These are phyloP conservation scores for Enchytraeus crypticus DNA, from an alignment of 2,888 invertebrate genomes.

Conservation along the genomic window DNA sequence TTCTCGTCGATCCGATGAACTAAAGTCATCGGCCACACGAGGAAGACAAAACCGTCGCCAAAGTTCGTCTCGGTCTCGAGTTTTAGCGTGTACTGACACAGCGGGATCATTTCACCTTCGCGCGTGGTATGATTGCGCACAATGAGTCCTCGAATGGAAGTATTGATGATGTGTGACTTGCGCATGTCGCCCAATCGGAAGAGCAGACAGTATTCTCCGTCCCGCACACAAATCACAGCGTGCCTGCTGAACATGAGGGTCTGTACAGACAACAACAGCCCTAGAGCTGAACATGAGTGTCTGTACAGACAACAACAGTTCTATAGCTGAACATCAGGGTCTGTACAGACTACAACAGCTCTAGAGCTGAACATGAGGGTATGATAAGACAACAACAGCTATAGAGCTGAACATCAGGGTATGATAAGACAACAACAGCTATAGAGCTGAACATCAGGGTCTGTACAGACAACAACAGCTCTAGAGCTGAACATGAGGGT, in stretches of 20 bases:
- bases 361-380: no score
- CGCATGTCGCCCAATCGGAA: slow-evolving; percentile 49
- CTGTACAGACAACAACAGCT: no score
- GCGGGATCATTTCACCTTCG: slow-evolving; percentile 85
- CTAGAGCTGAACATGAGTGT: no score
- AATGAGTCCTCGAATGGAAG: slow-evolving; percentile 18
- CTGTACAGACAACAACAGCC: no score
- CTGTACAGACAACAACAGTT: no score
- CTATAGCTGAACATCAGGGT: no score
- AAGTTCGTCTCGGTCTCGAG: slow-evolving; percentile 8
- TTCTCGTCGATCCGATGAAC: slow-evolving; percentile 86
- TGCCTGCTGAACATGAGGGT: slow-evolving; percentile 84
- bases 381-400: no score
- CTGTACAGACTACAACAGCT: no score
- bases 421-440: no score
- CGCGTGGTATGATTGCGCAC: slow-evolving; percentile 51
- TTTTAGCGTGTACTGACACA: slow-evolving; percentile 67
- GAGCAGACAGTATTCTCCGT: slow-evolving; percentile 44
- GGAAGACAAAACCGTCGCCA: slow-evolving; percentile 84
- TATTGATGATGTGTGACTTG: slow-evolving; percentile 17
- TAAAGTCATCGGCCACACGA: slow-evolving; percentile 95
- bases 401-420: no score
- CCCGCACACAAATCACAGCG: slow-evolving; percentile 67
- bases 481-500: no score
- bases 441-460: no score